phyloP scores from a whole-genome alignment of 2,888 invertebrate species.

The Ommatoiulus sabulosus region DNA sequence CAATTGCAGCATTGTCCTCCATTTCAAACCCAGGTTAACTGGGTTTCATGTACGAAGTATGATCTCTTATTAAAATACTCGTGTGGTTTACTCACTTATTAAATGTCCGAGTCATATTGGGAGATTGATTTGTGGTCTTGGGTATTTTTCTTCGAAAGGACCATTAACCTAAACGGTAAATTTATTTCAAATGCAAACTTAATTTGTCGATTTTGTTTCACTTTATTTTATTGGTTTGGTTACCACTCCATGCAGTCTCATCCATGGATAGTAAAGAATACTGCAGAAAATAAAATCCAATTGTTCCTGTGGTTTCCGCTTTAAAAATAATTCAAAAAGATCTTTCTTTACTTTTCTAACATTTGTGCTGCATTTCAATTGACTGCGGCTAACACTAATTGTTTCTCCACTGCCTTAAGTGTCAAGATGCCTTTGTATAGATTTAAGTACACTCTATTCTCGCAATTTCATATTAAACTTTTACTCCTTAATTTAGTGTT shows the following conservation, averaged over 20 bases:
- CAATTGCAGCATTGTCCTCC: not conserved
- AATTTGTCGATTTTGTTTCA: too few relatives aligned
- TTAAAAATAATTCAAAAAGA: not conserved
- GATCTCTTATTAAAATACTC: too few relatives aligned
- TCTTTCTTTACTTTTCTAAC: not conserved
- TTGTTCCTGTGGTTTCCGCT: too few relatives aligned
- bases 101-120: not conserved
- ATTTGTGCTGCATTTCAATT: not conserved
- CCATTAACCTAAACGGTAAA: not conserved
- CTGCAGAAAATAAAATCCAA: too few relatives aligned
- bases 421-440: not conserved
- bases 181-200: not conserved
- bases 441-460: not conserved
- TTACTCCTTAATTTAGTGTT: too few relatives aligned
- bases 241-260: too few relatives aligned
- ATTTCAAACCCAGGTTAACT: too few relatives aligned
- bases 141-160: not conserved
- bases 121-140: constrained; percentile 3
- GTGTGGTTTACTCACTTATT: too few relatives aligned
- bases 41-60: too few relatives aligned
- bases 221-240: too few relatives aligned
- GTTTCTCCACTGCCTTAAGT: not conserved
- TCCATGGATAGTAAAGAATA: not conserved
- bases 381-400: not conserved
- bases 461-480: not conserved